Evolutionary conservation across 2,113 vertebrate species (phyloP).

Genomic region (Anseranas semipalmata): DNA sequence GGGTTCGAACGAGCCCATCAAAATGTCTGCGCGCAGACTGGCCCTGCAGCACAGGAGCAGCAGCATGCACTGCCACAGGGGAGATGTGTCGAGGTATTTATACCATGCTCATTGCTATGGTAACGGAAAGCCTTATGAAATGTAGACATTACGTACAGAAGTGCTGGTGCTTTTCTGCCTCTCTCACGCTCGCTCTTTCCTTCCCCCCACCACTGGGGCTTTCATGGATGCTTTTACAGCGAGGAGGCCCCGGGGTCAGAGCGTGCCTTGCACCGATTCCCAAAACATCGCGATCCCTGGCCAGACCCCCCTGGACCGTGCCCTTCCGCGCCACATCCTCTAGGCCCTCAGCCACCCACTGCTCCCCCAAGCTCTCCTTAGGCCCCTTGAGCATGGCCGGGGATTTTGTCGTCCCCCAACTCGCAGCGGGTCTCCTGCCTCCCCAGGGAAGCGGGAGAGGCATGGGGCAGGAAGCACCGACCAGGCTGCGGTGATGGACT

Average conservation of each 20-base stretch:
- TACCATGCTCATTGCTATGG: slow-evolving; percentile 50
- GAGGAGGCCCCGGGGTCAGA: not conserved
- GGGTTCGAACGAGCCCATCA: not conserved
- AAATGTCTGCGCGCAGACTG: not conserved
- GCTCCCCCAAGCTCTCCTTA: not conserved
- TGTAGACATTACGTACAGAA: slow-evolving; percentile 36
- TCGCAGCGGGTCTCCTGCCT: fast-evolving
- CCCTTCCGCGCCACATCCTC: not conserved
- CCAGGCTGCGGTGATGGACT: not conserved
- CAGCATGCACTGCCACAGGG: slow-evolving; percentile 37
- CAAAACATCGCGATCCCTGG: not conserved
- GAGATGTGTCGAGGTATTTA: slow-evolving; percentile 58
- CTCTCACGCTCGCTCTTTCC: slow-evolving; percentile 1
- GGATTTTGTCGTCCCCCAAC: not conserved
- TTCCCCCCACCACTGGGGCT: not conserved
- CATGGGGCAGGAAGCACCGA: fast-evolving
- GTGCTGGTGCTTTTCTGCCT: slow-evolving; percentile 10
- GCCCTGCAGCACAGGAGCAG: slow-evolving; percentile 38
- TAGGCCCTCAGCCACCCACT: not conserved
- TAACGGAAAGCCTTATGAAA: slow-evolving; percentile 55
- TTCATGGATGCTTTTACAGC: not conserved
- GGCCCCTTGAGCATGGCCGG: not conserved
- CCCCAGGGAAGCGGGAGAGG: not conserved
- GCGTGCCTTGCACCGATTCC: not conserved
- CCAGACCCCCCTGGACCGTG: not conserved